Percentiles rank a stretch among this genome's conserved stretches.
phyloP scores from a whole-genome alignment of 2,797 vertebrate genomes.

The Tadarida brasiliensis region DNA sequence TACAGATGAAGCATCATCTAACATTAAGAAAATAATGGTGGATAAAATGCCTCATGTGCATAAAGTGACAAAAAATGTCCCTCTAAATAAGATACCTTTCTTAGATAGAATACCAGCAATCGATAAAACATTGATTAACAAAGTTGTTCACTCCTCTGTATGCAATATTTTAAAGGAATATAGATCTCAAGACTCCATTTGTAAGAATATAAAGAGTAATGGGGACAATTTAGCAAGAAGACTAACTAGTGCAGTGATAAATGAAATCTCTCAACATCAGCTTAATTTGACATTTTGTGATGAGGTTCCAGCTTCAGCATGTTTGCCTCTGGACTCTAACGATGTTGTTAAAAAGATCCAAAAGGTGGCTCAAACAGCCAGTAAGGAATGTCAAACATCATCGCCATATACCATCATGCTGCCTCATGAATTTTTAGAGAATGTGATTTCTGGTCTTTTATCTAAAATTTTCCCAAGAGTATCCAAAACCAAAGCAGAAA shows the following conservation, averaged over 20 bases:
- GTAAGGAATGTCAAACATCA: constrained; percentile 74
- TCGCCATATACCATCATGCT: constrained; percentile 71
- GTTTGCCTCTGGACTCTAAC: constrained; percentile 73
- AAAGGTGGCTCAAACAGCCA: constrained; percentile 47
- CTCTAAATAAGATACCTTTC: not conserved
- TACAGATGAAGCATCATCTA: not conserved
- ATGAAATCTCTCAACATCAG: constrained; percentile 77
- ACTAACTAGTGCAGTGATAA: constrained; percentile 69
- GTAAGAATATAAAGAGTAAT: constrained; percentile 68
- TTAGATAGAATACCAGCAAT: not conserved
- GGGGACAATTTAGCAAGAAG: constrained; percentile 63
- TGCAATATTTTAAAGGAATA: constrained; percentile 78
- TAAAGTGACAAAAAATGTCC: not conserved
- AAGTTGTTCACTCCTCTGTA: constrained; percentile 79
- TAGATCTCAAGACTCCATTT: constrained; percentile 69
- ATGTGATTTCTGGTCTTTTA: constrained; percentile 75
- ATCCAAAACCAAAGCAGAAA: not conserved
- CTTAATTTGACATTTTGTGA: constrained; percentile 64
- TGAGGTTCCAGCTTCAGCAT: constrained; percentile 42
- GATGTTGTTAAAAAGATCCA: constrained; percentile 65
- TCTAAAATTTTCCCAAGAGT: constrained; percentile 73
- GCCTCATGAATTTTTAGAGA: constrained; percentile 76
- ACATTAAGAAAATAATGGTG: not conserved
- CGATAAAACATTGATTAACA: constrained; percentile 70
- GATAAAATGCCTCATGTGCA: not conserved